Conservation (phyloP, 2,113 vertebrate species). For the Carettochelys insculpta region DNA sequence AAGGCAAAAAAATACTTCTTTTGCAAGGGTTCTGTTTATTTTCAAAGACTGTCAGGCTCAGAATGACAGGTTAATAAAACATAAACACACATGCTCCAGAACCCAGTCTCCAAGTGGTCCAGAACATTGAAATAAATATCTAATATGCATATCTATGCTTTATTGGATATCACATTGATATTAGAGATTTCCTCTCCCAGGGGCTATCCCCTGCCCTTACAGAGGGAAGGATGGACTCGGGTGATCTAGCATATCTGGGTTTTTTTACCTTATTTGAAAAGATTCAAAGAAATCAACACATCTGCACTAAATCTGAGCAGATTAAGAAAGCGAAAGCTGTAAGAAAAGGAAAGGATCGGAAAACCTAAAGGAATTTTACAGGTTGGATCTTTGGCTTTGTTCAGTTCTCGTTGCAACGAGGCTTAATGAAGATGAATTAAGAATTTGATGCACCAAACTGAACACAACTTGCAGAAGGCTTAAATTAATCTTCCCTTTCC, state of each 20-base stretch:
- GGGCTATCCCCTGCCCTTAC: neutral
- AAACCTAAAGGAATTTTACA: constrained; percentile 11
- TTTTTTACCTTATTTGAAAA: neutral
- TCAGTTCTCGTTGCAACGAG: constrained; percentile 27
- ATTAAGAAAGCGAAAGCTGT: constrained; percentile 35
- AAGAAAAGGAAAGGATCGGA: constrained; percentile 15
- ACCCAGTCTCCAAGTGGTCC: constrained; percentile 16
- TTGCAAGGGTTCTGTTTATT: neutral
- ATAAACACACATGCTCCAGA: neutral
- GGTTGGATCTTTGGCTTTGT: constrained; percentile 21
- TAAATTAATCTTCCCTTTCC: constrained; percentile 18
- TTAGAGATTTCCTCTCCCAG: neutral
- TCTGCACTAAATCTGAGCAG: neutral
- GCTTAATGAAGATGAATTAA: constrained; percentile 62
- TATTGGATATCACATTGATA: neutral
- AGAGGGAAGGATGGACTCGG: neutral
- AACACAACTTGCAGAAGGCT: neutral
- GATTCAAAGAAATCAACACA: neutral
- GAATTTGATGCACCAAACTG: constrained; percentile 31
- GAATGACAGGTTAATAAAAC: neutral
- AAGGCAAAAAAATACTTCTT: neutral
- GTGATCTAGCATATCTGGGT: neutral
- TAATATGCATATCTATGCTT: neutral
- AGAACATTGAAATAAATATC: constrained; percentile 19
- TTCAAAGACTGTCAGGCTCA: neutral